Evolutionary conservation across 2,113 vertebrate genomes (phyloP), one percentile per base, ranked within the genome.

Genomic region (Gnathonemus echidnorhynchus): DNA sequence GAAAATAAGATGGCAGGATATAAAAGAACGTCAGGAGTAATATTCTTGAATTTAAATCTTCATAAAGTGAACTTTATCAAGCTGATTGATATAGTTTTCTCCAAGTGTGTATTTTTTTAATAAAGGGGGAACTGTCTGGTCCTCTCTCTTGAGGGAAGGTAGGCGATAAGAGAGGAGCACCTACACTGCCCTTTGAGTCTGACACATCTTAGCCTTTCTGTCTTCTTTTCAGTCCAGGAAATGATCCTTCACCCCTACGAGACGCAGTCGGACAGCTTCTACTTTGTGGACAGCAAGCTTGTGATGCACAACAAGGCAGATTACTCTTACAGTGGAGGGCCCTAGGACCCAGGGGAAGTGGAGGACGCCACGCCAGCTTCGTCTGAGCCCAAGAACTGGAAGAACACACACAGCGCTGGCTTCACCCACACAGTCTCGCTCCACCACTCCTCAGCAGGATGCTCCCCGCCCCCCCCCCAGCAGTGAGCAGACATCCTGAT

Each of bases 251-350:
- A 97, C 70, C 98, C 98, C 0, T 99, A 99, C 0, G 97, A 99
- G 94, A 99, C 98, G 0, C 98, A 98, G 95, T 99, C 98, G 53
- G 98, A 99, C 97, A 99, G 98, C 95, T 99, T 99, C 96, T 99
- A 99, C 97, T 99, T 99, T 93, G 98, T 99, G 93, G 98, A 99
- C 95, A 98, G 98, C 97, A 97, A 97, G 95, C 95, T 99, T 91
- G 98, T 99, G 95, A 99, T 99, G 98, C 98, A 99, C 96, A 99
- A 99, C 95, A 99, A 99, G 95, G 98, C 98, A 91, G 98, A 99
- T 94, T 99, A 99, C 95, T 99, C 98, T 6, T 99, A 99, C 96
- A 98, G 97, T 0, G 98, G 98, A 27, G 96, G 97, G 1, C 97
- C 97, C 31, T 99, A 96, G 92, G 95, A 96, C 10, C 89, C 70